A percentile compares a stretch with the other conserved stretches of the same genome.
Evolutionary conservation across 2,797 vertebrate genomes (phyloP).

Genomic region (Anguilla marmorata): DNA sequence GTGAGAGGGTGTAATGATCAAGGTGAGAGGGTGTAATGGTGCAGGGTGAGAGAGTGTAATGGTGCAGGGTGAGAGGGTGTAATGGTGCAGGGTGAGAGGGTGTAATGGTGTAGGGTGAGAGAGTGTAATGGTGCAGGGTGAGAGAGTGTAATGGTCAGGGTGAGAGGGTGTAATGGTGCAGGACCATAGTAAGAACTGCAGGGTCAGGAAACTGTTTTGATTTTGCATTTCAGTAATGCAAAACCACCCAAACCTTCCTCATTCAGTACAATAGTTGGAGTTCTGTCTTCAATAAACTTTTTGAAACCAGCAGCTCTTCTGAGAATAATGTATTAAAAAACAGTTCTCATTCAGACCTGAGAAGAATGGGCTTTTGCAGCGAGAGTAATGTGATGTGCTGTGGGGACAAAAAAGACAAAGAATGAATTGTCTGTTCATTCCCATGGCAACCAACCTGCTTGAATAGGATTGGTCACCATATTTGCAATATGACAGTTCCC

Average conservation of each 20-base stretch:
- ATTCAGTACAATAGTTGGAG: background rate
- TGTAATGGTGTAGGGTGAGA: too few relatives aligned
- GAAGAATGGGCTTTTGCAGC: slow-evolving; percentile 50
- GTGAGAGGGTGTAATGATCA: too few relatives aligned
- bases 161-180: too few relatives aligned
- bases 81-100: too few relatives aligned
- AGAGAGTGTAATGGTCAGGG: too few relatives aligned
- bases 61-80: too few relatives aligned
- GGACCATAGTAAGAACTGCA: too few relatives aligned
- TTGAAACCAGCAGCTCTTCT: background rate
- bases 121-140: too few relatives aligned
- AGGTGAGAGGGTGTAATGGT: too few relatives aligned
- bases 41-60: too few relatives aligned
- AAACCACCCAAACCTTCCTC: too few relatives aligned
- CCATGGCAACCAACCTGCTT: slow-evolving; percentile 61
- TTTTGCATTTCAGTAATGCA: background rate
- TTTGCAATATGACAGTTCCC: slow-evolving; percentile 49
- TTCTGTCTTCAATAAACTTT: background rate
- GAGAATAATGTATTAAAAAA: background rate
- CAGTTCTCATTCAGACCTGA: slow-evolving; percentile 47
- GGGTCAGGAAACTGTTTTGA: too few relatives aligned
- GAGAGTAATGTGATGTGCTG: slow-evolving; percentile 56
- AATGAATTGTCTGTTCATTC: slow-evolving; percentile 50
- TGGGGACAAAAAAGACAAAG: slow-evolving; percentile 19
- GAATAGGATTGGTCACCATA: slow-evolving; percentile 52